These are phyloP conservation scores for Mesocricetus auratus DNA, from an alignment of 2,113 vertebrate species.

Conservation along the genomic window DNA sequence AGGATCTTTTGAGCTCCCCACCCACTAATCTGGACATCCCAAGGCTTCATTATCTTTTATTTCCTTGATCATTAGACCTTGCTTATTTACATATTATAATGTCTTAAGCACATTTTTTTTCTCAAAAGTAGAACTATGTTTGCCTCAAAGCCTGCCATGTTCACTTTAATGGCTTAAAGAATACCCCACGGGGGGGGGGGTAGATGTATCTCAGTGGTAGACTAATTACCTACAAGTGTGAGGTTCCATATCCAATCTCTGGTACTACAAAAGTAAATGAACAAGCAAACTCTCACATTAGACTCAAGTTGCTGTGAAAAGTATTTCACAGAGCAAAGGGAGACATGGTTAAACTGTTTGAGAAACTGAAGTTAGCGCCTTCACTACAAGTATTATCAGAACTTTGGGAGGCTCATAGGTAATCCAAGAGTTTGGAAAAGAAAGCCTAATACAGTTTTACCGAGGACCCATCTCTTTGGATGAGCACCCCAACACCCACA, in stretches of 20 bases:
- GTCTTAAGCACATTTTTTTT: neutral
- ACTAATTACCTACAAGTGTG: neutral
- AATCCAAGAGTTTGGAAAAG: neutral
- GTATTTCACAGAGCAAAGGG: neutral
- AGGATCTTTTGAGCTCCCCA: neutral
- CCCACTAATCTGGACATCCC: neutral
- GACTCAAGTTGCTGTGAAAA: neutral
- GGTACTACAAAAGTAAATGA: neutral
- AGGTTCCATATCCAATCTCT: neutral
- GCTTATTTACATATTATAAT: neutral
- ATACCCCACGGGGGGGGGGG: neutral
- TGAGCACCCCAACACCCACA: neutral
- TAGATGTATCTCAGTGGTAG: neutral
- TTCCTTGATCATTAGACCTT: neutral
- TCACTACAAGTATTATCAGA: neutral
- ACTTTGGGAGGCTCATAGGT: neutral
- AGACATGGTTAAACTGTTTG: neutral
- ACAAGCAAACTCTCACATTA: neutral
- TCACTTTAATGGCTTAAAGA: neutral
- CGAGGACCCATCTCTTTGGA: neutral
- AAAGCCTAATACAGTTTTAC: neutral
- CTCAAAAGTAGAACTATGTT: neutral
- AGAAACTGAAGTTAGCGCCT: neutral
- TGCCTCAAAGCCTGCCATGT: neutral
- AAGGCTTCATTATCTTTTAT: neutral